These are phyloP conservation scores for Drosophila murphyi DNA, from an alignment of 1,140 invertebrate species.

Conservation along the genomic window DNA sequence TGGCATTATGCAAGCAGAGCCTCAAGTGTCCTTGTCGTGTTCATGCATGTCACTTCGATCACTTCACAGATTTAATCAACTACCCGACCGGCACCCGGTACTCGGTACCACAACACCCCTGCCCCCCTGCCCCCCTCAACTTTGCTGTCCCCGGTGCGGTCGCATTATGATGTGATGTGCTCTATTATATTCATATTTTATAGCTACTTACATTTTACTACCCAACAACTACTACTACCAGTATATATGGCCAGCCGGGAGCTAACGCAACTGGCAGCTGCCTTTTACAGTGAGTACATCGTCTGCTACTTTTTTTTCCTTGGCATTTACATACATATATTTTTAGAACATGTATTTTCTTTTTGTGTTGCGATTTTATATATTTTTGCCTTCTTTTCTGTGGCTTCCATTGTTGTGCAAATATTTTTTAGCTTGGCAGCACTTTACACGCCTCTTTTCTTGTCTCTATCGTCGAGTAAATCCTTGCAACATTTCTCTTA, in stretches of 20 bases:
- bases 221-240: slow-evolving; percentile 10
- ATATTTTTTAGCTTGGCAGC: slow-evolving; percentile 65
- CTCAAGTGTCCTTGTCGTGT: slow-evolving; percentile 58
- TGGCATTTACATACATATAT: not conserved
- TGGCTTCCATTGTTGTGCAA: slow-evolving; percentile 66
- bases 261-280: slow-evolving; percentile 27
- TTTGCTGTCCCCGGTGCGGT: slow-evolving; percentile 46
- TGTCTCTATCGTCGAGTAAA: slow-evolving; percentile 44
- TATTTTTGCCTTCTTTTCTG: slow-evolving; percentile 24
- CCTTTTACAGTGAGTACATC: not conserved
- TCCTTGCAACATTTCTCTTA: slow-evolving; percentile 28
- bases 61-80: slow-evolving; percentile 66
- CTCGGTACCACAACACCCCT: not conserved
- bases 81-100: slow-evolving; percentile 11
- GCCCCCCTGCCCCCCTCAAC: not conserved
- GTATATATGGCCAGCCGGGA: not conserved
- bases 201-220: slow-evolving; percentile 69
- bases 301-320: slow-evolving; percentile 22
- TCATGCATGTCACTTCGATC: slow-evolving; percentile 66
- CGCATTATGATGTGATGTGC: slow-evolving; percentile 65
- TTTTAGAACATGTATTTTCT: slow-evolving; percentile 24
- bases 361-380: not conserved
- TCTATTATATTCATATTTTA: slow-evolving; percentile 74
- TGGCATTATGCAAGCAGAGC: slow-evolving; percentile 47
- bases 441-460: slow-evolving; percentile 60